Evolutionary conservation across 2,888 invertebrate species (phyloP).

Genomic region (Digitonthophagus gazella): DNA sequence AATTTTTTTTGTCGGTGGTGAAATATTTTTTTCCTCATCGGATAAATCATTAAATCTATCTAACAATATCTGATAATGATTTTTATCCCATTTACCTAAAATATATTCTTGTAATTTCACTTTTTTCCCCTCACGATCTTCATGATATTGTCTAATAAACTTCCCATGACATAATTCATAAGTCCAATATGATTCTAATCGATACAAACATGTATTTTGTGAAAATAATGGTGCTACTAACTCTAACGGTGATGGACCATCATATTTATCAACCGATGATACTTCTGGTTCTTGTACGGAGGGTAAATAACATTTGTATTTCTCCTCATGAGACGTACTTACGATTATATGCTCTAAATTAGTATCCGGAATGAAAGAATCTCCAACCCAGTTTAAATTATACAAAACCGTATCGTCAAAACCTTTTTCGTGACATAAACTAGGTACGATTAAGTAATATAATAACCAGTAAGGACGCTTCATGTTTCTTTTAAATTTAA

Average conservation of each 20-base stretch:
- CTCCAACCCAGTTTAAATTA: conserved; percentile 75
- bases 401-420: conserved; percentile 82
- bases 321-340: conserved; percentile 75
- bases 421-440: conserved; percentile 62
- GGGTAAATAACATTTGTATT: conserved; percentile 80
- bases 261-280: conserved; percentile 60
- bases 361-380: conserved; percentile 42
- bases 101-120: conserved; percentile 82
- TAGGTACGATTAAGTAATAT: not conserved
- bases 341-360: conserved; percentile 62
- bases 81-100: conserved; percentile 74
- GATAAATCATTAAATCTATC: conserved; percentile 54
- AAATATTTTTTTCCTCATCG: conserved; percentile 53
- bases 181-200: conserved; percentile 91
- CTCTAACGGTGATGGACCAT: conserved; percentile 74
- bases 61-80: conserved; percentile 61
- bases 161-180: conserved; percentile 95
- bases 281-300: conserved; percentile 58
- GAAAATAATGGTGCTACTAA: conserved; percentile 71
- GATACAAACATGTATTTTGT: conserved; percentile 79
- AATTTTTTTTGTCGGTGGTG: conserved; percentile 66
- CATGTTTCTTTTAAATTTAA: not conserved
- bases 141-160: conserved; percentile 92
- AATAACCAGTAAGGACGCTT: not conserved
- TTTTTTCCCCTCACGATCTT: conserved; percentile 85